phyloP scores from a whole-genome alignment of 2,888 invertebrate species.

The Troides helena region DNA sequence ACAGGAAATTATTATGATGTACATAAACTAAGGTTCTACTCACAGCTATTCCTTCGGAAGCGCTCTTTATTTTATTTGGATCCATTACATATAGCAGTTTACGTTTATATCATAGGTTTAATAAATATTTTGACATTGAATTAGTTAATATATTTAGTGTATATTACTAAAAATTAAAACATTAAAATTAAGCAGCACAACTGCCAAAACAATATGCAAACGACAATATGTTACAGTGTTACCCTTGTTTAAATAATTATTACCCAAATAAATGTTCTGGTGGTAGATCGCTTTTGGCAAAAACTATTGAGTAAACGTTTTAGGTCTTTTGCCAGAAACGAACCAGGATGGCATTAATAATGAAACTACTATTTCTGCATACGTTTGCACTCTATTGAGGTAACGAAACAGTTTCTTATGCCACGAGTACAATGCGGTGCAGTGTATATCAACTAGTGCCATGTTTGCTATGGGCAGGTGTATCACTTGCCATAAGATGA shows the following conservation, averaged over 20 bases:
- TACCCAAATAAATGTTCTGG: too few relatives aligned
- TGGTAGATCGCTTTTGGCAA: too few relatives aligned
- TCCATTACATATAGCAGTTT: conserved; percentile 49
- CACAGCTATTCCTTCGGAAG: conserved; percentile 75
- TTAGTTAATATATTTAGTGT: not conserved
- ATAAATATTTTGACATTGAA: not conserved
- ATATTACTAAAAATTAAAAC: not conserved
- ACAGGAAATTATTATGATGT: not conserved
- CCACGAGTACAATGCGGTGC: too few relatives aligned
- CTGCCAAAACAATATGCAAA: conserved; percentile 32
- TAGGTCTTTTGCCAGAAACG: too few relatives aligned
- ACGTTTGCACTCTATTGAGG: too few relatives aligned
- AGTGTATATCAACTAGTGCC: too few relatives aligned
- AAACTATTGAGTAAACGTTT: too few relatives aligned
- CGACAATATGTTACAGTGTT: conserved; percentile 15
- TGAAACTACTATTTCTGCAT: too few relatives aligned
- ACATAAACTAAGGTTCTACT: conserved; percentile 38
- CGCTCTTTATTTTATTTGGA: conserved; percentile 62
- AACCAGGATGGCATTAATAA: too few relatives aligned
- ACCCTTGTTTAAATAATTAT: conserved; percentile 3
- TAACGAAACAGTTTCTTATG: too few relatives aligned
- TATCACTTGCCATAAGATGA: too few relatives aligned
- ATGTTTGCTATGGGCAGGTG: too few relatives aligned
- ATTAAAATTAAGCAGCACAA: not conserved
- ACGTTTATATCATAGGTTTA: not conserved